Conservation (phyloP, 2,113 vertebrate species). For the Tonatia bakeri region DNA sequence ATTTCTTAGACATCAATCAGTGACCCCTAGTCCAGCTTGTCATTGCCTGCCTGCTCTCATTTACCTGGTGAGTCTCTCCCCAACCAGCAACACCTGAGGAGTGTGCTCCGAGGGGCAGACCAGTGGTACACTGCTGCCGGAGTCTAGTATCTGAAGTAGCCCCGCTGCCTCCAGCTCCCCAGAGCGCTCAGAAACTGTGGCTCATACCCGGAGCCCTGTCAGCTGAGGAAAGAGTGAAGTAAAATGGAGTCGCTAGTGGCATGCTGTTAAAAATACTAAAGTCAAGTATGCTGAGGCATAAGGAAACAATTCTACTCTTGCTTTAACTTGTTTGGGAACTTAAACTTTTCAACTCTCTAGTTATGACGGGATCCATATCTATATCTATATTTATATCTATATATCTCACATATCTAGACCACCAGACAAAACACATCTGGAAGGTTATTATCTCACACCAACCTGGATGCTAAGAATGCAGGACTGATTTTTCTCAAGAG, state of each 20-base stretch:
- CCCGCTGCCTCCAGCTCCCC: not conserved
- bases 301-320: not conserved
- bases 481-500: not conserved
- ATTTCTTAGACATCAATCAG: not conserved
- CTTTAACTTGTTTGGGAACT: not conserved
- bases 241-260: not conserved
- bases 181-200: not conserved
- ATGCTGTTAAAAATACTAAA: not conserved
- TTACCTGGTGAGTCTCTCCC: not conserved
- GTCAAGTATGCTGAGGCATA: not conserved
- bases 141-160: not conserved
- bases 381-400: not conserved
- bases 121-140: no score
- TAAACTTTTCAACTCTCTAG: not conserved
- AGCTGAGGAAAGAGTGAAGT: not conserved
- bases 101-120: not conserved
- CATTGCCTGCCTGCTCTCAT: not conserved
- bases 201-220: not conserved
- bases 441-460: not conserved
- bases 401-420: not conserved
- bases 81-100: no score
- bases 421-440: not conserved
- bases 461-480: not conserved
- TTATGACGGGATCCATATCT: not conserved
- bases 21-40: not conserved